Conservation (phyloP, 2,888 invertebrate genomes). For the Sphecodes monilicornis region DNA sequence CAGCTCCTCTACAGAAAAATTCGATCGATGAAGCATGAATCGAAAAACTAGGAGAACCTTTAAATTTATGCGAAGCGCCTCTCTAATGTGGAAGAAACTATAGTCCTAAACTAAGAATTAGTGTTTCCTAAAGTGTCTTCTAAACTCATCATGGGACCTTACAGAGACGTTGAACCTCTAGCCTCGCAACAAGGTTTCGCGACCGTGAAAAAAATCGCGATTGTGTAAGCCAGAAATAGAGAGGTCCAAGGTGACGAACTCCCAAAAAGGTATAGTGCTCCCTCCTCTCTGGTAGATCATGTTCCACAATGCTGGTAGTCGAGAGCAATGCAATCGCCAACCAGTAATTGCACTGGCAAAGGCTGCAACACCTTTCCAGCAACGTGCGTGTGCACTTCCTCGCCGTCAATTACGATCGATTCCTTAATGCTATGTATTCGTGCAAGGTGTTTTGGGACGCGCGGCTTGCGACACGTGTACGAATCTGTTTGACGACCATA, state of each 20-base stretch:
- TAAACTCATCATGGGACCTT: background rate
- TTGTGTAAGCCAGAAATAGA: slow-evolving; percentile 20
- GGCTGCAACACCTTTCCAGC: slow-evolving; percentile 45
- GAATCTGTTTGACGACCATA: background rate
- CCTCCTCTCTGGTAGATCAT: background rate
- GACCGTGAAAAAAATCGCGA: slow-evolving; percentile 24
- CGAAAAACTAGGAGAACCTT: background rate
- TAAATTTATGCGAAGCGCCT: background rate
- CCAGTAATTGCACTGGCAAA: slow-evolving; percentile 27
- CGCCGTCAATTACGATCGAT: slow-evolving; percentile 2
- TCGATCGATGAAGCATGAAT: background rate
- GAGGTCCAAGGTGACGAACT: slow-evolving; percentile 8
- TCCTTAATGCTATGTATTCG: background rate
- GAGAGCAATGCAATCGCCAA: slow-evolving; percentile 40
- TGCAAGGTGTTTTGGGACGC: background rate
- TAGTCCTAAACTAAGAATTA: background rate
- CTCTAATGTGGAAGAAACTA: background rate
- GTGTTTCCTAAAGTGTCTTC: no score
- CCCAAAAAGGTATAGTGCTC: slow-evolving; percentile 24
- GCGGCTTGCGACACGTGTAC: background rate
- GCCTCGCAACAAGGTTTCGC: background rate
- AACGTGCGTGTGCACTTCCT: slow-evolving; percentile 29
- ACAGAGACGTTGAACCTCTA: background rate
- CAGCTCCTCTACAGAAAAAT: background rate
- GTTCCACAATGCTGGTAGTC: slow-evolving; percentile 42